A percentile compares a stretch with the other conserved stretches of the same genome.
phyloP scores from a whole-genome alignment of 2,113 vertebrate species.

The Gymnorhina tibicen region DNA sequence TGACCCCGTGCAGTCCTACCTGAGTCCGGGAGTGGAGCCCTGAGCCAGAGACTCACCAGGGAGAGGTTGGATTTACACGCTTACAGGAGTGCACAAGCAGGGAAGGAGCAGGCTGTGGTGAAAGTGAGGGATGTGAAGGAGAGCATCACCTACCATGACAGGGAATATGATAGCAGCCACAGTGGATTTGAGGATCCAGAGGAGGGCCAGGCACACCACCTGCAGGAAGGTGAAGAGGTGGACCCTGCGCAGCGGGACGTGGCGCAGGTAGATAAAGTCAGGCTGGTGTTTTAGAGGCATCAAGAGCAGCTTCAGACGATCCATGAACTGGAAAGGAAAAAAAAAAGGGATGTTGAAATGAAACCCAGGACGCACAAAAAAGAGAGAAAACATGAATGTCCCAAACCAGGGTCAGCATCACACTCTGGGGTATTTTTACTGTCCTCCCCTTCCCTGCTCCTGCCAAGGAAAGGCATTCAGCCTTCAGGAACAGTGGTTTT shows the following conservation, averaged over 20 bases:
- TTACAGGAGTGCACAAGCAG: fast-evolving
- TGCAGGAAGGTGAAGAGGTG: conserved; percentile 98
- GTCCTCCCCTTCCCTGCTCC: not conserved
- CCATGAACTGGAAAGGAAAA: conserved; percentile 86
- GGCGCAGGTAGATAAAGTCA: conserved; percentile 94
- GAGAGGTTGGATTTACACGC: not conserved
- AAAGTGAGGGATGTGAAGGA: not conserved
- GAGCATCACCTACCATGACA: conserved; percentile 83
- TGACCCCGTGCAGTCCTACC: fast-evolving
- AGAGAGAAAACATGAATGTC: not conserved
- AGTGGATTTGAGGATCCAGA: conserved; percentile 98
- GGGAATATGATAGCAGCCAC: conserved; percentile 98
- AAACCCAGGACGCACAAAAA: not conserved
- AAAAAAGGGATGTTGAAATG: not conserved
- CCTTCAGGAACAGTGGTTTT: not conserved
- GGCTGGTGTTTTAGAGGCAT: conserved; percentile 99
- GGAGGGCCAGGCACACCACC: conserved; percentile 88
- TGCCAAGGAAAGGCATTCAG: not conserved
- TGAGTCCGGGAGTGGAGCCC: not conserved
- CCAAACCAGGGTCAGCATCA: not conserved
- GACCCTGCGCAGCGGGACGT: conserved; percentile 92
- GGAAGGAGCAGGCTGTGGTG: not conserved
- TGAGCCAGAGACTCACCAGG: not conserved
- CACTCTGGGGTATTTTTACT: not conserved
- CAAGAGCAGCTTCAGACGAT: conserved; percentile 92